Evolutionary conservation across 1,140 invertebrate genomes (phyloP).

Genomic region (Neelides sp.): DNA sequence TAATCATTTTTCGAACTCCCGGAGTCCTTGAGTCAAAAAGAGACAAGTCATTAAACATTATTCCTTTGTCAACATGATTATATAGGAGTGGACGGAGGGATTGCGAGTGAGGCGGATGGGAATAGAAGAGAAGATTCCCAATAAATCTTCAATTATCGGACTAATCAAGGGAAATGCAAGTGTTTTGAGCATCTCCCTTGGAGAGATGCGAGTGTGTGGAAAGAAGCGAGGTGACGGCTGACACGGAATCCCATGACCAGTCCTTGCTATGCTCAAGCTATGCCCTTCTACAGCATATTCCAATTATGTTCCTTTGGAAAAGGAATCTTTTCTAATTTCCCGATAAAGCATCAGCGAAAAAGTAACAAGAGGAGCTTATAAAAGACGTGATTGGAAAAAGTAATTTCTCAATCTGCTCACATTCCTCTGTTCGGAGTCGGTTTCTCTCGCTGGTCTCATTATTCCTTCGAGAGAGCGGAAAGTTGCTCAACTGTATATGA

Average conservation of each 20-base stretch:
- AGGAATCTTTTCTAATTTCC: slow-evolving; percentile 35
- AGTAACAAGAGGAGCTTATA: slow-evolving; percentile 22
- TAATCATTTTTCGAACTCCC: too few species aligned
- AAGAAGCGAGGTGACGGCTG: too few species aligned
- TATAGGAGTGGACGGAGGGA: background rate
- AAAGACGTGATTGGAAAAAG: slow-evolving; percentile 26
- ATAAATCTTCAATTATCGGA: slow-evolving; percentile 32
- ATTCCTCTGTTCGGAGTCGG: background rate
- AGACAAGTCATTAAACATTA: too few species aligned
- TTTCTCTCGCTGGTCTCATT: background rate
- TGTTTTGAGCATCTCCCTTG: too few species aligned
- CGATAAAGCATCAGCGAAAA: slow-evolving; percentile 29
- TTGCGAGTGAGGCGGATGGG: background rate
- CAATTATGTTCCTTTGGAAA: too few species aligned
- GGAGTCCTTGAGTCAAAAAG: too few species aligned
- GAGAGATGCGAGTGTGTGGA: too few species aligned
- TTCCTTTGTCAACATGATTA: too few species aligned
- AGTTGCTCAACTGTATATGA: slow-evolving; percentile 16
- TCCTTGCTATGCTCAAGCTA: slow-evolving; percentile 16
- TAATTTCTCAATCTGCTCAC: slow-evolving; percentile 24
- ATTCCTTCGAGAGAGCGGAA: background rate
- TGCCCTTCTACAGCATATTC: too few species aligned
- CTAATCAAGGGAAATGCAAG: slow-evolving; percentile 31
- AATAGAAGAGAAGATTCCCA: slow-evolving; percentile 24
- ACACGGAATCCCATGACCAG: too few species aligned